A percentile compares a stretch with the other conserved stretches of the same genome.
Evolutionary conservation across 2,888 invertebrate genomes (phyloP).

Genomic region (Ganaspis brasiliensis): DNA sequence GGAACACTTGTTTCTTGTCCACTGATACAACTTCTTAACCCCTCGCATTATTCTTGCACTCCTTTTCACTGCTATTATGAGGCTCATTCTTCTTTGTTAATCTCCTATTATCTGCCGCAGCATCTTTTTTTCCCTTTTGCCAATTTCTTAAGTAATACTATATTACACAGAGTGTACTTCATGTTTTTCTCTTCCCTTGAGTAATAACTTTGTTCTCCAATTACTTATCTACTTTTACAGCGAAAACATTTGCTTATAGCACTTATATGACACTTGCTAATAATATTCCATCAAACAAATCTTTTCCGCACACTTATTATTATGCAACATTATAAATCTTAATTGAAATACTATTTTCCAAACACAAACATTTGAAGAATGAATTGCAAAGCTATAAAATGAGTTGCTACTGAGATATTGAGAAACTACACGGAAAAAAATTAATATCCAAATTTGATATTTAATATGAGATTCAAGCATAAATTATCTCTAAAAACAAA

Average conservation of each 20-base stretch:
- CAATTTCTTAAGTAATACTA: constrained; percentile 33
- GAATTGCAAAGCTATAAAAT: too few species aligned
- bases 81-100: constrained; percentile 32
- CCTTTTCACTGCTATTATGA: constrained; percentile 18
- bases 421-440: too few species aligned
- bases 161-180: constrained; percentile 16
- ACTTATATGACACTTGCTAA: too few species aligned
- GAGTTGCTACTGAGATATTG: too few species aligned
- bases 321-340: too few species aligned
- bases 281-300: too few species aligned
- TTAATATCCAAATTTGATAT: too few species aligned
- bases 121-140: not conserved
- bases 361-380: too few species aligned
- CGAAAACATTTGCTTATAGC: not conserved
- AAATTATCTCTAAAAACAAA: too few species aligned
- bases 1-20: constrained; percentile 22
- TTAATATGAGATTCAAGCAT: too few species aligned
- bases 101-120: constrained; percentile 26
- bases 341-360: too few species aligned
- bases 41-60: constrained; percentile 29
- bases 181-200: constrained; percentile 2
- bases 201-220: not conserved
- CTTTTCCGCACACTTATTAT: too few species aligned
- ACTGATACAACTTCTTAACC: constrained; percentile 30
- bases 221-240: not conserved